These are phyloP conservation scores for Drosophila eugracilis DNA, from an alignment of 1,140 invertebrate genomes.

Conservation along the genomic window DNA sequence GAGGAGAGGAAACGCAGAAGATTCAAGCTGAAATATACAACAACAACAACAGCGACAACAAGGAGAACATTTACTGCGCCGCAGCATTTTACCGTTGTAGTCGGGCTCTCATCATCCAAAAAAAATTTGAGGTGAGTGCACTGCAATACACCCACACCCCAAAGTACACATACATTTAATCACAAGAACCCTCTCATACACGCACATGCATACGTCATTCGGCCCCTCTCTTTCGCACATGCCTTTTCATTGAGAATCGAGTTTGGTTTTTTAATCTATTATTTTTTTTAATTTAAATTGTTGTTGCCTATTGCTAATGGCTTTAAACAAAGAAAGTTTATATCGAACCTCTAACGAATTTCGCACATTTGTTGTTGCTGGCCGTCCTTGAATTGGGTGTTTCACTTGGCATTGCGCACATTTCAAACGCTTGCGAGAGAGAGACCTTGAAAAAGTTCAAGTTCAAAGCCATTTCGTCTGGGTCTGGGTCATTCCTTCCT, in stretches of 20 bases:
- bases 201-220: conserved; percentile 13
- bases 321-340: conserved; percentile 73
- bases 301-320: conserved; percentile 16
- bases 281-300: neutral
- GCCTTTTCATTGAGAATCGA: conserved; percentile 44
- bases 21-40: too few relatives aligned
- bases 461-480: conserved; percentile 56
- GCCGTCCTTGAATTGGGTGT: conserved; percentile 57
- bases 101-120: conserved; percentile 29
- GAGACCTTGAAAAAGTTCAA: conserved; percentile 78
- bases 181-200: conserved; percentile 8
- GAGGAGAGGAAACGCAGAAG: neutral
- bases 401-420: conserved; percentile 47
- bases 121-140: conserved; percentile 70
- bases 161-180: conserved; percentile 6
- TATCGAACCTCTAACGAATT: conserved; percentile 38
- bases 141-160: conserved; percentile 38
- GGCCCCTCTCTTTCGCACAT: conserved; percentile 30
- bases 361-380: conserved; percentile 19
- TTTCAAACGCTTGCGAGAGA: conserved; percentile 40
- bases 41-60: conserved; percentile 16
- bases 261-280: conserved; percentile 33
- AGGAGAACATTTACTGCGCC: conserved; percentile 64
- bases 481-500: conserved; percentile 59
- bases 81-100: conserved; percentile 72